Base-by-base conservation (phyloP, 2,113 vertebrate genomes). In the Oceanites oceanicus region DNA sequence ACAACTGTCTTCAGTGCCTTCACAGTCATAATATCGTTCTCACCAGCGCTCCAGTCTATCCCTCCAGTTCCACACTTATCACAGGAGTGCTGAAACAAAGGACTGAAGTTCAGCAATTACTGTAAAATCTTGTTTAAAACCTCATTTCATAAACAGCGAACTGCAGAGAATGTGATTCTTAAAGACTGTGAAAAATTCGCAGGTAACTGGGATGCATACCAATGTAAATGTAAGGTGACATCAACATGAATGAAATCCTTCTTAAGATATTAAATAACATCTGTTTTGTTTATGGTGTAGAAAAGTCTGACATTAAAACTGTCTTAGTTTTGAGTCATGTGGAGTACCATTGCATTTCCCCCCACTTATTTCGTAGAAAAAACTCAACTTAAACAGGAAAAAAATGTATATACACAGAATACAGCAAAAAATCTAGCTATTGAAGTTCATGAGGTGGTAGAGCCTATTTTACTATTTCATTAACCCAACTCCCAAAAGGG, bases 41-140 rank as follows among this genome's bases (percentile, higher is more conserved):
- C 36, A 92, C 2, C 13, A 65, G 6, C 0, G 0, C 5, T 36
- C 10, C 15, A 34, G 1, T n/a, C 45, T 86, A 20, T 40, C 34
- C 6, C 3, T 88, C 13, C 20, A 34, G 29, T n/a, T 73, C 45
- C 45, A 66, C 7, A 11, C 11, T 45, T 67, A 52, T 2, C n/a
- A 70, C 16, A 63, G n/a, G 66, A 91, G 1, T 80, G 29, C 44
- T 59, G 63, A 83, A 83, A 80, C 7, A 58, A 59, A 86, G 15
- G 27, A 73, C 15, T 23, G 38, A 77, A 76, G 15, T 26, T 62
- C 30, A 83, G 17, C 10, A 73, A 47, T 45, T 58, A 62, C 6
- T 73, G 13, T 50, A 88, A 91, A 80, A 59, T 70, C 29, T 42
- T 79, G 8, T 16, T 50, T 68, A 70, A 66, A 29, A 56, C 30